A percentile compares a stretch with the other conserved stretches of the same genome.
Conservation (phyloP, 2,113 vertebrate genomes). For the Vulpes ferrilata region DNA sequence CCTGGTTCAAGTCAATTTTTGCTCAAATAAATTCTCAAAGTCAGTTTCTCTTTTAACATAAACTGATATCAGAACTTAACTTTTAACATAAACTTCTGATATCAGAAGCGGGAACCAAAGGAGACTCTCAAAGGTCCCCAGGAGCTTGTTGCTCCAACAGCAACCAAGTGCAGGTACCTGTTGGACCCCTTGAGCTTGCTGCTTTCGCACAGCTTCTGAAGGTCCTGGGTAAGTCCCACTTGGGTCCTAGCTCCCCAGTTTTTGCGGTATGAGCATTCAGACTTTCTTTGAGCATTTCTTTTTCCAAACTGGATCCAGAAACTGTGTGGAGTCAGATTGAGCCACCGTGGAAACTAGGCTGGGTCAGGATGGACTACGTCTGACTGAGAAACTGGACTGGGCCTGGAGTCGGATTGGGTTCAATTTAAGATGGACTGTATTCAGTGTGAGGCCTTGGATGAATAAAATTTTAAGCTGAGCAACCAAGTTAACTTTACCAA, state of each 20-base stretch:
- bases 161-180: neutral
- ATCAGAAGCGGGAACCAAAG: neutral
- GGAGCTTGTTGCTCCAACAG: neutral
- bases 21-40: neutral
- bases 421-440: neutral
- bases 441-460: neutral
- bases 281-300: neutral
- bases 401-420: no score
- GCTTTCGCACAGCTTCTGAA: neutral
- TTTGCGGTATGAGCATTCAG: neutral
- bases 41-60: neutral
- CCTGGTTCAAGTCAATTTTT: neutral
- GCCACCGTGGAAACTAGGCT: no score
- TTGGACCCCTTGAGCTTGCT: no score
- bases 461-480: neutral
- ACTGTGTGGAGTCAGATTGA: no score
- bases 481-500: neutral
- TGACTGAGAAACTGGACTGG: neutral
- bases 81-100: neutral
- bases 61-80: no score
- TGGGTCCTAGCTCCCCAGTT: neutral
- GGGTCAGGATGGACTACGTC: neutral
- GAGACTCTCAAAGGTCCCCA: neutral
- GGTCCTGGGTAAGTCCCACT: neutral
- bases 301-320: neutral